Percentiles rank a stretch among this genome's conserved stretches.
phyloP scores from a whole-genome alignment of 2,113 vertebrate species.

The Cyanocitta stelleri region DNA sequence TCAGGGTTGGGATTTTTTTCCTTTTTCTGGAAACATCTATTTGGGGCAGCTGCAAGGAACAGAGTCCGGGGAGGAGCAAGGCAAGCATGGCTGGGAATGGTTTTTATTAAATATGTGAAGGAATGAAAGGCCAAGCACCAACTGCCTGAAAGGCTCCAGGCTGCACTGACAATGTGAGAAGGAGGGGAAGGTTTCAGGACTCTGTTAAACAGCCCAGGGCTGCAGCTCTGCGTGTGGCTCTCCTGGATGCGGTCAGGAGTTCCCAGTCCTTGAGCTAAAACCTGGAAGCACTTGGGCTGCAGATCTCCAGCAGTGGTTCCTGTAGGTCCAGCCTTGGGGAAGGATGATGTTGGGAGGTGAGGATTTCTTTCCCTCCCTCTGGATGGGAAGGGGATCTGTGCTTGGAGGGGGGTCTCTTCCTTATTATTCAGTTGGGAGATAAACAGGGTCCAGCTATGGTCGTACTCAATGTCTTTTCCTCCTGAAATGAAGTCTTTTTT shows the following conservation, averaged over 20 bases:
- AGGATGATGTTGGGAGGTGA: not conserved
- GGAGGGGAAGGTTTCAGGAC: not conserved
- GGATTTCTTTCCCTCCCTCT: not conserved
- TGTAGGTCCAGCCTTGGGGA: not conserved
- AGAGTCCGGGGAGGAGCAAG: not conserved
- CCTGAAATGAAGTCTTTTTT: not conserved
- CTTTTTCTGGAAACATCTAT: not conserved
- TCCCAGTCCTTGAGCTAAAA: not conserved
- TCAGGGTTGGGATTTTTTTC: not conserved
- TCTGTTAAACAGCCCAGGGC: not conserved
- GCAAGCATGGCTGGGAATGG: not conserved
- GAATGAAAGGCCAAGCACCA: not conserved
- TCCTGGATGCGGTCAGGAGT: not conserved
- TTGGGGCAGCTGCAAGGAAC: not conserved
- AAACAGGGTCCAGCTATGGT: not conserved
- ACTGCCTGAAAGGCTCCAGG: not conserved
- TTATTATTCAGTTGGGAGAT: not conserved
- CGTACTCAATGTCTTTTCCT: not conserved
- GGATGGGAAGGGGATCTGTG: not conserved
- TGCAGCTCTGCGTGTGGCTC: not conserved
- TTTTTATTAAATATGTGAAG: not conserved
- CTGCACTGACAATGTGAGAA: not conserved
- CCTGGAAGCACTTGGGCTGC: not conserved
- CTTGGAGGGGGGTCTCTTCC: not conserved
- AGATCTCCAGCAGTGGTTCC: not conserved